These are phyloP conservation scores for Archocentrus centrarchus DNA, from an alignment of 2,113 vertebrate genomes.

Conservation along the genomic window DNA sequence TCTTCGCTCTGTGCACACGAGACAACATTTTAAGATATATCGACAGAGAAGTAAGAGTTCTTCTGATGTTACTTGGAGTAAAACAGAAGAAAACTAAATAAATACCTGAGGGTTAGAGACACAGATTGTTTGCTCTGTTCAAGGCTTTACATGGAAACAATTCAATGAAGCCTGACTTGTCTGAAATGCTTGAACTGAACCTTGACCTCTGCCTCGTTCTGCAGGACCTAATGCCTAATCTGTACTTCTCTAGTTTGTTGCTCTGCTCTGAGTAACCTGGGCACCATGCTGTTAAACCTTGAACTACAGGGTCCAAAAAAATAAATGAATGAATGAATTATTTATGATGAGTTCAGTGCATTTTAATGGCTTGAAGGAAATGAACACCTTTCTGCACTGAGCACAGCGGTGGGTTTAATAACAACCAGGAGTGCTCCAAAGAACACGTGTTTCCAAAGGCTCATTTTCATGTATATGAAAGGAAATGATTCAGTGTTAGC, in stretches of 20 bases:
- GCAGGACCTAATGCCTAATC: too few relatives aligned
- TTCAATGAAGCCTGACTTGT: accelerated
- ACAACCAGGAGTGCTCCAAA: too few relatives aligned
- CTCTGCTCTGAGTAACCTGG: too few relatives aligned
- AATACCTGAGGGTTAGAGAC: background rate
- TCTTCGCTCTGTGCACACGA: slow-evolving; percentile 89
- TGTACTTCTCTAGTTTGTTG: too few relatives aligned
- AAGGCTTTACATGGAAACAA: background rate
- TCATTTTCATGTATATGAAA: too few relatives aligned
- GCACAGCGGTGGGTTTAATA: background rate
- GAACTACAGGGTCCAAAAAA: too few relatives aligned
- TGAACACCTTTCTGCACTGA: background rate
- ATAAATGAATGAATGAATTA: too few relatives aligned
- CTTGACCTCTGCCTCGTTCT: background rate
- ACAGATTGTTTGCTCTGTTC: background rate
- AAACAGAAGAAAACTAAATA: background rate
- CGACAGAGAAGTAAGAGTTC: background rate
- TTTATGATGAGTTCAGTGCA: too few relatives aligned
- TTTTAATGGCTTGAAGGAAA: background rate
- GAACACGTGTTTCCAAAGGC: too few relatives aligned
- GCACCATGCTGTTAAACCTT: too few relatives aligned
- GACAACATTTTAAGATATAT: background rate
- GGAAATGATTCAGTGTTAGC: too few relatives aligned
- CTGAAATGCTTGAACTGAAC: background rate
- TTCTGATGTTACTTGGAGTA: background rate